These are phyloP conservation scores for Eupithecia tripunctaria DNA, from an alignment of 2,888 invertebrate genomes.

Conservation along the genomic window DNA sequence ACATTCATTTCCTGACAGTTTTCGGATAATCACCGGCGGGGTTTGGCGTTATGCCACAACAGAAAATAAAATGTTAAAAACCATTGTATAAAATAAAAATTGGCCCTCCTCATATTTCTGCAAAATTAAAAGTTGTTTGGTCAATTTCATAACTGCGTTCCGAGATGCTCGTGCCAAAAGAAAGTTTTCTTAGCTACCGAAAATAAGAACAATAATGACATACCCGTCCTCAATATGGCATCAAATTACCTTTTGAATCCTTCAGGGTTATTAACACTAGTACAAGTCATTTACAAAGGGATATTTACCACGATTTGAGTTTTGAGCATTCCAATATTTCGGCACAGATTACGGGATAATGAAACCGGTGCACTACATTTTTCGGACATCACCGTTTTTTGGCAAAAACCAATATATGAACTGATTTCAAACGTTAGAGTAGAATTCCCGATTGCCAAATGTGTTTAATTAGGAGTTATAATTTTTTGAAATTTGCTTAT, in stretches of 20 bases:
- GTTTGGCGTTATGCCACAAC: conserved; percentile 41
- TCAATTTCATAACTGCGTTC: not conserved
- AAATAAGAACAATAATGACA: not conserved
- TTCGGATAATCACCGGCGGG: conserved; percentile 37
- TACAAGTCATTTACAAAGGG: too few species aligned
- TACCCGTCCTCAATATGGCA: not conserved
- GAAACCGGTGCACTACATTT: too few species aligned
- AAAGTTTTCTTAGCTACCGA: not conserved
- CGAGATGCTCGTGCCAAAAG: not conserved
- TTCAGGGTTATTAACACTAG: not conserved
- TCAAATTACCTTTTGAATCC: not conserved
- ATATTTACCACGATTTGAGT: too few species aligned
- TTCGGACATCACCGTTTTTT: too few species aligned
- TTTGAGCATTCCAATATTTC: too few species aligned
- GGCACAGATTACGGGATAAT: too few species aligned
- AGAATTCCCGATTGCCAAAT: too few species aligned
- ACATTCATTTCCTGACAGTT: conserved; percentile 40
- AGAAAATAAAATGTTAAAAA: conserved; percentile 36
- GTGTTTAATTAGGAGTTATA: too few species aligned
- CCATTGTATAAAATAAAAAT: conserved; percentile 20
- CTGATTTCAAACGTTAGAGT: too few species aligned
- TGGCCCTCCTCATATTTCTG: conserved; percentile 8
- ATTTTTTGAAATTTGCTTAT: too few species aligned
- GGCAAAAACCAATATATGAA: too few species aligned
- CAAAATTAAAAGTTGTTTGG: not conserved